A percentile compares a stretch with the other conserved stretches of the same genome.
Evolutionary conservation across 2,113 vertebrate genomes (phyloP).

Genomic region (Ia io): DNA sequence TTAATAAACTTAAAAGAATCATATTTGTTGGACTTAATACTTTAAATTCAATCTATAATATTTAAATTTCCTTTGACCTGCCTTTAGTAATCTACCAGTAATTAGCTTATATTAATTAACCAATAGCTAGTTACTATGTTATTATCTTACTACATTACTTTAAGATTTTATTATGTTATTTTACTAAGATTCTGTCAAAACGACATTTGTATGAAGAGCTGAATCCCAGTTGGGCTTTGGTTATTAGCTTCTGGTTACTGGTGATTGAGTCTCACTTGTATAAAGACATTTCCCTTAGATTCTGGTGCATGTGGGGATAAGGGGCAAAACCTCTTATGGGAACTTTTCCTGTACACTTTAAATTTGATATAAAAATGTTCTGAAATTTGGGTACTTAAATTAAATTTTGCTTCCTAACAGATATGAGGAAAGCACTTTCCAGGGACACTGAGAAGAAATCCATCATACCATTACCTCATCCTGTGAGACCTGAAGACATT

Average conservation of each 20-base stretch:
- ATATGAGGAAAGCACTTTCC: slow-evolving; percentile 97
- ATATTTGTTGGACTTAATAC: not conserved
- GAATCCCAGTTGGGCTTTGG: not conserved
- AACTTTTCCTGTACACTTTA: not conserved
- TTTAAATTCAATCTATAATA: not conserved
- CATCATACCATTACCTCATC: slow-evolving; percentile 94
- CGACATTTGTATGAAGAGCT: not conserved
- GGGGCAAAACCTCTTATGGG: not conserved
- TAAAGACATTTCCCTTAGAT: not conserved
- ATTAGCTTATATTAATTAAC: not conserved
- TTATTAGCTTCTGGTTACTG: not conserved
- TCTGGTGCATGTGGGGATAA: not conserved
- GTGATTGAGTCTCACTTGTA: not conserved
- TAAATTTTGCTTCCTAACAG: slow-evolving; percentile 79
- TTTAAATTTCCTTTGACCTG: not conserved
- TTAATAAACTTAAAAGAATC: not conserved
- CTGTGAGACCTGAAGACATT: slow-evolving; percentile 96
- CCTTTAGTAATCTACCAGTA: not conserved
- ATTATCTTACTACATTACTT: not conserved
- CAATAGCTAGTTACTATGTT: not conserved
- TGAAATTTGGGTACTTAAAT: not conserved
- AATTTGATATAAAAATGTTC: not conserved
- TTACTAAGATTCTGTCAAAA: not conserved
- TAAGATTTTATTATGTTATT: not conserved
- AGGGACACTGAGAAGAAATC: slow-evolving; percentile 97